These are phyloP conservation scores for Drosophila kanekoi DNA, from an alignment of 2,888 invertebrate species.

Conservation along the genomic window DNA sequence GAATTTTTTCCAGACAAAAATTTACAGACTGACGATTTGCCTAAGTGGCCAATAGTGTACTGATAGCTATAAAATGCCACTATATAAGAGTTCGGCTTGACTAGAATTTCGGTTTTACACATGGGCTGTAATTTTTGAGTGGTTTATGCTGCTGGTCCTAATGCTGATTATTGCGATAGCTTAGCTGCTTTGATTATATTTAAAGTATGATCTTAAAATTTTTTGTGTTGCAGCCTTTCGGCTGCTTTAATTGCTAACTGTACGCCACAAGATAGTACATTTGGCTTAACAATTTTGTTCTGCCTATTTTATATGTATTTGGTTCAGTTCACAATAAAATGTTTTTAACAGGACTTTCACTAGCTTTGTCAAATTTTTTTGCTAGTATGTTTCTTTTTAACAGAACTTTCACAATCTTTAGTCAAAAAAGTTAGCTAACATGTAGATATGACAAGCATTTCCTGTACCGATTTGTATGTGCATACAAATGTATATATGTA, in stretches of 20 bases:
- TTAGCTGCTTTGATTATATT: slow-evolving; percentile 19
- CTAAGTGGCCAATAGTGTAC: slow-evolving; percentile 14
- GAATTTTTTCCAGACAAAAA: slow-evolving; percentile 21
- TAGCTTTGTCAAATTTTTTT: slow-evolving; percentile 28
- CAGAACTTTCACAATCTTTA: slow-evolving; percentile 47
- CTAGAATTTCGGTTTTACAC: slow-evolving; percentile 62
- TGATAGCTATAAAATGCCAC: slow-evolving; percentile 1
- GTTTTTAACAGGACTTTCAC: slow-evolving; percentile 41
- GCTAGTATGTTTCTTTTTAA: neutral
- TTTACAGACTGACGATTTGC: slow-evolving; percentile 8
- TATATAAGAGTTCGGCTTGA: slow-evolving; percentile 29
- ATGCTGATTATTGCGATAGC: slow-evolving; percentile 9
- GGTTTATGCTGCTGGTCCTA: slow-evolving; percentile 38
- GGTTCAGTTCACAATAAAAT: slow-evolving; percentile 19
- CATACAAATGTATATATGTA: slow-evolving; percentile 6
- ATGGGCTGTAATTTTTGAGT: slow-evolving; percentile 58
- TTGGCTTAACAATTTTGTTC: slow-evolving; percentile 75
- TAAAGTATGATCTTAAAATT: slow-evolving; percentile 6
- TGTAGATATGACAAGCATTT: slow-evolving; percentile 15
- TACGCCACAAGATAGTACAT: slow-evolving; percentile 83
- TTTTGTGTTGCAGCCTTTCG: slow-evolving; percentile 53
- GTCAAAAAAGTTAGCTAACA: slow-evolving; percentile 8
- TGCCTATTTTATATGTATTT: slow-evolving; percentile 68
- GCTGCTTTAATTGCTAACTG: slow-evolving; percentile 78
- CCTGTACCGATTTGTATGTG: slow-evolving; percentile 10